Evolutionary conservation across 2,888 invertebrate genomes (phyloP), one percentile per base, ranked within the genome.

Genomic region (Cabera pusaria): DNA sequence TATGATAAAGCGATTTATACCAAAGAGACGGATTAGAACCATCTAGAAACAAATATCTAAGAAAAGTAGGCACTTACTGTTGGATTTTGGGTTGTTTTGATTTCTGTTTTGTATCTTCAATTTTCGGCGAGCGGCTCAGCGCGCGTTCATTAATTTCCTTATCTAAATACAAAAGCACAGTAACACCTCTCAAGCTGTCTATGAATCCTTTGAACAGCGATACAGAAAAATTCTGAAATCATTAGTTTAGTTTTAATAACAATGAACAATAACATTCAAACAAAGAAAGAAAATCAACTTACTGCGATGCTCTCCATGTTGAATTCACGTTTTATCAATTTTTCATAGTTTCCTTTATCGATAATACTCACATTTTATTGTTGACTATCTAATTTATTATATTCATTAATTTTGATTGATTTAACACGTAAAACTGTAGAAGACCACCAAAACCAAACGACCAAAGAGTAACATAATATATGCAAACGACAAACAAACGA

Each of bases 121-220:
- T 81, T 37, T 87, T 80, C 26, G 93, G 90, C 24, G 91, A 88
- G 55, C 90, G 90, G 59, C 90, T 78, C 24, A 90, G 60, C 7
- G 90, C 85, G 42, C 91, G 87, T 61, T 93, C 91, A 65, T 93
- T 93, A 42, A 95, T 93, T 84, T 94, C 94, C 69, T 93, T 94
- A 78, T 96, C 96, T 77, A 96, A 90, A 72, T 93, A 93, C 67
- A 95, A 92, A 51, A 96, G 90, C 36, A 94, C 92, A 7, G 93
- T 88, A 60, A 94, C 93, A 49, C 96, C 96, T 63, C 92, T 92
- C 50, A 96, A 90, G 74, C 96, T 96, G 76, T 96, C 96, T 66
- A 92, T 90, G 46, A 95, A 86, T 3, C 96, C 96, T 72, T 92
- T 92, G 56, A 92, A 89, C 57, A 94, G 80, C 38, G 93, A 93